Evolutionary conservation across 2,113 vertebrate species (phyloP).

Genomic region (Chrysemys picta): DNA sequence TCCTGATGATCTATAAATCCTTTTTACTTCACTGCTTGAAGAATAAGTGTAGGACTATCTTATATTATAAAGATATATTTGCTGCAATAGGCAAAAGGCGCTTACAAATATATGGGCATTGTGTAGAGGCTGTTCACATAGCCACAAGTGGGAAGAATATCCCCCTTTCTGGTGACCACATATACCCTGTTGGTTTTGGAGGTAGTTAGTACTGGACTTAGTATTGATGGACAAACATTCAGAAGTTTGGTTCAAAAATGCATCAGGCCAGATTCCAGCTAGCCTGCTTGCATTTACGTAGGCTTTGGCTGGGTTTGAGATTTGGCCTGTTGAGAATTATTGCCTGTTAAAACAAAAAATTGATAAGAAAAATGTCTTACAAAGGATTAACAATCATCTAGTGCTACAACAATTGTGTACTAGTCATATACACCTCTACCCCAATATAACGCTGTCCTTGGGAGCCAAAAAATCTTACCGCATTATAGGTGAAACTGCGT

Average conservation of each 20-base stretch:
- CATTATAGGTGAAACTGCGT: too few relatives aligned
- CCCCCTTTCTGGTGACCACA: not conserved
- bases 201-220: not conserved
- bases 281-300: not conserved
- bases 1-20: not conserved
- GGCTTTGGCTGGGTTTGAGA: not conserved
- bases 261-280: not conserved
- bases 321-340: not conserved
- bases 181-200: not conserved
- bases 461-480: too few relatives aligned
- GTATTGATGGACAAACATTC: not conserved
- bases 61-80: not conserved
- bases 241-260: not conserved
- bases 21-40: not conserved
- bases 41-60: not conserved
- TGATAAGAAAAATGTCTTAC: not conserved
- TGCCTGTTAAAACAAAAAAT: not conserved
- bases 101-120: not conserved
- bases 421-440: not conserved
- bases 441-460: too few relatives aligned
- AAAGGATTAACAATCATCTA: not conserved
- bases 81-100: not conserved
- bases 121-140: not conserved
- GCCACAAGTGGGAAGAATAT: not conserved
- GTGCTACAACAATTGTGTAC: not conserved